phyloP scores from a whole-genome alignment of 1,140 invertebrate species.

The Anagrus nilaparvatae region DNA sequence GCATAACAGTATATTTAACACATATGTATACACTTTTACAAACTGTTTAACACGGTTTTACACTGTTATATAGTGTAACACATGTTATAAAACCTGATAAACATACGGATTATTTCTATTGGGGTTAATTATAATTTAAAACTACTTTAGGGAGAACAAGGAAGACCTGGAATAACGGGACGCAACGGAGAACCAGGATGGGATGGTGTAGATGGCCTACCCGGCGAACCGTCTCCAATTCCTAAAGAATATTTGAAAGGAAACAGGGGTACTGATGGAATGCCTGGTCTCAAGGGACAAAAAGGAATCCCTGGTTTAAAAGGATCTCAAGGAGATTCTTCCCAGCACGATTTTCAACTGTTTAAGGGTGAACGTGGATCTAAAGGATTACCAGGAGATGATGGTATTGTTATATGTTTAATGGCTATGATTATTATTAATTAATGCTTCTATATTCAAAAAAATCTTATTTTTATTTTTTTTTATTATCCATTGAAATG shows the following conservation, averaged over 20 bases:
- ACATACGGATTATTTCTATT: not conserved
- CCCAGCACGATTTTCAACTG: slow-evolving; percentile 25
- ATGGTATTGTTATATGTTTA: slow-evolving; percentile 12
- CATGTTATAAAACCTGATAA: not conserved
- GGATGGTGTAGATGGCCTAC: slow-evolving; percentile 47
- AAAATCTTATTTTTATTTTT: too few species aligned
- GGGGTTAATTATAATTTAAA: slow-evolving; percentile 3
- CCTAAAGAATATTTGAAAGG: slow-evolving; percentile 41
- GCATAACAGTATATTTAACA: too few species aligned
- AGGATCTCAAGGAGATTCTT: slow-evolving; percentile 46
- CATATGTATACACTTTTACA: too few species aligned
- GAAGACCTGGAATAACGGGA: slow-evolving; percentile 39
- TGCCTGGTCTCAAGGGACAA: slow-evolving; percentile 42
- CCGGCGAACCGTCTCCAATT: slow-evolving; percentile 40
- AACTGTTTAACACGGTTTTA: too few species aligned
- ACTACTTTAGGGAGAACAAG: slow-evolving; percentile 37
- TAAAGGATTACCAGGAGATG: slow-evolving; percentile 36
- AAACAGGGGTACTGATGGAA: slow-evolving; percentile 39
- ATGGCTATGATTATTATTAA: too few species aligned
- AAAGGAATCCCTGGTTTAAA: slow-evolving; percentile 48
- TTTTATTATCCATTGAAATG: too few species aligned
- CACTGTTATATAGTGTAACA: too few species aligned
- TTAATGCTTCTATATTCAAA: too few species aligned
- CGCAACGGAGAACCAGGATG: slow-evolving; percentile 39
- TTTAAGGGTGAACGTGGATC: slow-evolving; percentile 40